Percentiles rank a stretch among this genome's conserved stretches.
phyloP scores from a whole-genome alignment of 2,113 vertebrate species.

The Gopherus evgoodei region DNA sequence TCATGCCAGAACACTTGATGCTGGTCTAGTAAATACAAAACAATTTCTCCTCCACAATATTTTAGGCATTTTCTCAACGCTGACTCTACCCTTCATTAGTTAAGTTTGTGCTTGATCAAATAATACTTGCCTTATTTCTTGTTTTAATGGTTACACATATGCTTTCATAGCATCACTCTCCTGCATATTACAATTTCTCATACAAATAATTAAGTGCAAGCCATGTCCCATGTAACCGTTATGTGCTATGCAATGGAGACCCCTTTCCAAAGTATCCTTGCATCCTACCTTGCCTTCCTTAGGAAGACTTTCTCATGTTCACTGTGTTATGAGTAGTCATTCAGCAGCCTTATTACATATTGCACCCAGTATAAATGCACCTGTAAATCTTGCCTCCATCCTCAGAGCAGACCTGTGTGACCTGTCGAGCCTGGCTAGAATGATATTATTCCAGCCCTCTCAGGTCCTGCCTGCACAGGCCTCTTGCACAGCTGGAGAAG shows the following conservation, averaged over 20 bases:
- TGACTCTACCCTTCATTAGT: neutral
- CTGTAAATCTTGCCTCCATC: neutral
- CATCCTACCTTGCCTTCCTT: neutral
- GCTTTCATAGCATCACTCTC: neutral
- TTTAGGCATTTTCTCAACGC: neutral
- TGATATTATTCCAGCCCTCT: neutral
- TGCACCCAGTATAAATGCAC: neutral
- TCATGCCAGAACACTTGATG: neutral
- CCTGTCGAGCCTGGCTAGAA: neutral
- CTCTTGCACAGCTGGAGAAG: neutral
- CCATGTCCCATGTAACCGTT: neutral
- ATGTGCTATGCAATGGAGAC: neutral
- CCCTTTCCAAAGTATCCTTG: neutral
- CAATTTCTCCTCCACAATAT: neutral
- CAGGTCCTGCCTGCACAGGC: neutral
- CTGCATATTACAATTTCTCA: neutral
- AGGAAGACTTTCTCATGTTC: neutral
- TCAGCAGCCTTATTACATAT: neutral
- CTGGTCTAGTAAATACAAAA: neutral
- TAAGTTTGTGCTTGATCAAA: neutral
- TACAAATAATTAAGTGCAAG: neutral
- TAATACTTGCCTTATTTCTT: neutral
- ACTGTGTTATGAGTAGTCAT: neutral
- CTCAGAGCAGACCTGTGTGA: rapidly evolving
- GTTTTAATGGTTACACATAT: neutral